These are phyloP conservation scores for Gymnocheta viridis DNA, from an alignment of 2,888 invertebrate species.

Conservation along the genomic window DNA sequence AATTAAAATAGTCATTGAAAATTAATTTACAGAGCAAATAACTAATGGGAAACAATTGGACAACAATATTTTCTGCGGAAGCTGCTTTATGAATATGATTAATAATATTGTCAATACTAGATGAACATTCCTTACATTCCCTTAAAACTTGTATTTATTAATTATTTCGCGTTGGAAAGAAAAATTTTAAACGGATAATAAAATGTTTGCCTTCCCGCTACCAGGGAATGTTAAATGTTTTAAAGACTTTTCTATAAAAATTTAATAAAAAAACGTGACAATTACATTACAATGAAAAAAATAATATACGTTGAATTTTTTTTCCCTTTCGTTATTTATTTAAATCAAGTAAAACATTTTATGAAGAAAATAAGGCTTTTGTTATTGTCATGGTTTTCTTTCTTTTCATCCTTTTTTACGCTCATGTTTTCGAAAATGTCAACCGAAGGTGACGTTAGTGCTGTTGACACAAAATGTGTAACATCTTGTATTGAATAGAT, in stretches of 20 bases:
- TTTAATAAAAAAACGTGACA: not conserved
- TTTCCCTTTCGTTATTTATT: not conserved
- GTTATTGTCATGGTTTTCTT: not conserved
- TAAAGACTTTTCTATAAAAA: not conserved
- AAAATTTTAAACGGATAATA: no score
- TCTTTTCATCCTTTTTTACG: not conserved
- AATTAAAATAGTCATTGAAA: no score
- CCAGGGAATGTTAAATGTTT: no score
- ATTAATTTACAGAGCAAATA: no score
- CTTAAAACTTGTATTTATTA: not conserved
- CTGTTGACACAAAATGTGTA: not conserved
- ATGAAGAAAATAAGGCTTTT: not conserved
- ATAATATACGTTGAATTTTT: not conserved
- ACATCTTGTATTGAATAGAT: not conserved
- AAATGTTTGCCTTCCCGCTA: no score
- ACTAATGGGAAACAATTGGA: no score
- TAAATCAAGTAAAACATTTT: not conserved
- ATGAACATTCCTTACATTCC: not conserved
- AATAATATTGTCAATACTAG: no score
- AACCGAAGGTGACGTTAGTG: not conserved
- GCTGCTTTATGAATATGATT: no score
- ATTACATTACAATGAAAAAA: not conserved
- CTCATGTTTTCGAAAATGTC: slow-evolving; percentile 4
- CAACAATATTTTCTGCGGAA: not conserved
- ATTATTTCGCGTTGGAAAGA: no score